These are phyloP conservation scores for Megaustenia siamemsis DNA, from an alignment of 2,888 invertebrate species.

Conservation along the genomic window DNA sequence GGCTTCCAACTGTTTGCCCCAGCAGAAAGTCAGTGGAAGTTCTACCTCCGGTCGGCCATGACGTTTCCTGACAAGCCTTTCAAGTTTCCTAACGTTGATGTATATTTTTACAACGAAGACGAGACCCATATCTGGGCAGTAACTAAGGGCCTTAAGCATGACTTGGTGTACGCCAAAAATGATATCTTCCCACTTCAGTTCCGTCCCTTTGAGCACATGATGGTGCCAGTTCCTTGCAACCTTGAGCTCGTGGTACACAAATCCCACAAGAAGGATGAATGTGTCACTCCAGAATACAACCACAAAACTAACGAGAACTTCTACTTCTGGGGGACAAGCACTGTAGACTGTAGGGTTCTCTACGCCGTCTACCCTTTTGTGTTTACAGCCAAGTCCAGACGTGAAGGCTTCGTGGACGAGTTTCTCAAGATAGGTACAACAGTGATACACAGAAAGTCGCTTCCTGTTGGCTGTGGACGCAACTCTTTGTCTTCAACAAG, in stretches of 20 bases:
- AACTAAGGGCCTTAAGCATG: constrained; percentile 53
- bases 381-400: background rate
- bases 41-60: constrained; percentile 56
- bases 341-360: constrained; percentile 41
- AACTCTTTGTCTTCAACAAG: background rate
- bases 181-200: constrained; percentile 56
- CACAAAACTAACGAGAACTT: constrained; percentile 54
- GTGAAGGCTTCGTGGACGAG: constrained; percentile 22
- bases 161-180: constrained; percentile 42
- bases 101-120: constrained; percentile 68
- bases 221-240: constrained; percentile 54
- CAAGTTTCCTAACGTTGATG: constrained; percentile 68
- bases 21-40: constrained; percentile 62
- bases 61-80: constrained; percentile 59
- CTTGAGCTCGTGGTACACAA: constrained; percentile 50
- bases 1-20: constrained; percentile 57
- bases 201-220: constrained; percentile 53
- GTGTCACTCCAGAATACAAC: constrained; percentile 55
- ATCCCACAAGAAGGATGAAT: constrained; percentile 35
- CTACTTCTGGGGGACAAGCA: constrained; percentile 10
- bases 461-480: constrained; percentile 34
- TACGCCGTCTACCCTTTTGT: constrained; percentile 56
- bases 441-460: constrained; percentile 33
- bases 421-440: constrained; percentile 32
- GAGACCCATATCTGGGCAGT: constrained; percentile 64